A percentile compares a stretch with the other conserved stretches of the same genome.
phyloP scores from a whole-genome alignment of 37 sponge, comb jelly and placozoan genomes.

The Axinella damicornis region DNA sequence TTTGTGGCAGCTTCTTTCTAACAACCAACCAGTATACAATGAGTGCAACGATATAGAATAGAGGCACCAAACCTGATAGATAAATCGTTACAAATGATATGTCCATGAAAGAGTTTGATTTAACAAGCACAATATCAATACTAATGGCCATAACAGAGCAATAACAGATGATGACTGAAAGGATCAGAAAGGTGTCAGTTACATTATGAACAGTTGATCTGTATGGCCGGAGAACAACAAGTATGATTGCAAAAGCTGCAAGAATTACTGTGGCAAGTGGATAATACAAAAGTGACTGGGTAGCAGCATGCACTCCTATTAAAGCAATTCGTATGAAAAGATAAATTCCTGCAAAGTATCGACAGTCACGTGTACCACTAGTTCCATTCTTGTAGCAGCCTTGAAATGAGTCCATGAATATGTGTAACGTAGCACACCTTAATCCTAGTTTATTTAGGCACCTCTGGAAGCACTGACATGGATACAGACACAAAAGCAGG shows the following conservation, averaged over 20 bases:
- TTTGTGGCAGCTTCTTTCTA: too few species aligned
- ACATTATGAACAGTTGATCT: not conserved
- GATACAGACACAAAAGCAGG: slow-evolving; percentile 5
- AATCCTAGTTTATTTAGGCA: not conserved
- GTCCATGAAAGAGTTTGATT: too few species aligned
- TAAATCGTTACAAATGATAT: too few species aligned
- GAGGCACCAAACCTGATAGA: too few species aligned
- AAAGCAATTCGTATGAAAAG: not conserved
- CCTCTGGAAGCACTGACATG: not conserved
- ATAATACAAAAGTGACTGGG: not conserved
- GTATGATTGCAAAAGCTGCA: not conserved
- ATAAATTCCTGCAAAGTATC: slow-evolving; percentile 8
- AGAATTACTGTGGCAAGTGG: not conserved
- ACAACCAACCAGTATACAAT: too few species aligned
- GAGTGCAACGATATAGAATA: too few species aligned
- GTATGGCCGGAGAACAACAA: not conserved
- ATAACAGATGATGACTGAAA: not conserved
- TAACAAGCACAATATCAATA: not conserved
- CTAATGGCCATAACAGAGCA: not conserved
- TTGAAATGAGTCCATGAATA: slow-evolving; percentile 9
- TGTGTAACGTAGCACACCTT: not conserved
- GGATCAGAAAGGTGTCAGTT: not conserved
- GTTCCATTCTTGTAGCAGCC: not conserved
- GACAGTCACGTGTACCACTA: not conserved
- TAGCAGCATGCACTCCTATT: slow-evolving; percentile 25